phyloP scores from a whole-genome alignment of 2,113 vertebrate species.

The Chlorodrepanis virens region DNA sequence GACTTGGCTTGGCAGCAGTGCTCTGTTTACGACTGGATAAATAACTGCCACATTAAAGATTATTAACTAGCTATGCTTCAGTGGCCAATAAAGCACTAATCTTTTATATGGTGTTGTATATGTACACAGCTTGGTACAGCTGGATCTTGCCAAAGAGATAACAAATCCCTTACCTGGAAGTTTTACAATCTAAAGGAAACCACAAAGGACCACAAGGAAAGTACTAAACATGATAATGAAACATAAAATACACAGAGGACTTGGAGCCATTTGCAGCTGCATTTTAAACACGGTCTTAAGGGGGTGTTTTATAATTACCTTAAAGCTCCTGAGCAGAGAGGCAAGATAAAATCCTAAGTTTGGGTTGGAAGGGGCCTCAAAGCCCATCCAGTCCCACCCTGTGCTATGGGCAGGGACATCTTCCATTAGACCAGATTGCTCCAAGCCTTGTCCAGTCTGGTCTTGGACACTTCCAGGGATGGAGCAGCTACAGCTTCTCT shows the following conservation, averaged over 20 bases:
- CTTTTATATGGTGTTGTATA: constrained; percentile 34
- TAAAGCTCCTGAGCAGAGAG: background rate
- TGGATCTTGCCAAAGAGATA: constrained; percentile 35
- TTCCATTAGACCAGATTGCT: background rate
- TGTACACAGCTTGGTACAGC: background rate
- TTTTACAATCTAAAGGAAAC: background rate
- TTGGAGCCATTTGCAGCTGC: background rate
- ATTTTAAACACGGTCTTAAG: background rate
- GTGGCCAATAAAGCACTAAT: constrained; percentile 51
- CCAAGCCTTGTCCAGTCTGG: too few species aligned
- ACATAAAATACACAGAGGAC: background rate
- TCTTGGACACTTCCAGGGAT: background rate
- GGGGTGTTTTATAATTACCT: background rate
- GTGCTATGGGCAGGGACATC: background rate
- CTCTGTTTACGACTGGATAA: constrained; percentile 10
- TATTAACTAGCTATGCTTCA: constrained; percentile 30
- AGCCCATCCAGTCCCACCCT: background rate
- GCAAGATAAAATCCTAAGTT: background rate
- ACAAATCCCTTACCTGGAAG: background rate
- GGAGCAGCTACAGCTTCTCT: background rate
- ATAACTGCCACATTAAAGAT: constrained; percentile 29
- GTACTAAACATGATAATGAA: background rate
- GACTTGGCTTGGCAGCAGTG: background rate
- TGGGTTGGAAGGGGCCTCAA: background rate
- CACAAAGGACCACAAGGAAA: background rate